Evolutionary conservation across 1,140 invertebrate genomes (phyloP), one percentile per base, ranked within the genome.

Genomic region (Eueides isabella): DNA sequence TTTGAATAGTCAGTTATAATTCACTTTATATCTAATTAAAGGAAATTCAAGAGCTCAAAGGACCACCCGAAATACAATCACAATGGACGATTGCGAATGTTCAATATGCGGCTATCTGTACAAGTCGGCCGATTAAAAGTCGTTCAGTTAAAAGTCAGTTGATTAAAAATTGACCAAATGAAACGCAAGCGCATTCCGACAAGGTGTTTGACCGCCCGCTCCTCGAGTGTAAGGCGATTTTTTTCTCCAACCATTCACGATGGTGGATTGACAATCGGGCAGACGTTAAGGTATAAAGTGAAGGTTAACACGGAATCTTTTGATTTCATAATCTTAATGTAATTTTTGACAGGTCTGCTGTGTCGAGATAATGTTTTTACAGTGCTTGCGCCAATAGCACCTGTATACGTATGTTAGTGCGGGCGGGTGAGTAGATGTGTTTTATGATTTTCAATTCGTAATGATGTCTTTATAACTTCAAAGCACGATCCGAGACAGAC

Each of bases 91-190:
- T 63, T 70, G 68, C 68, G 35, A 70, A 70, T 63, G 35, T 63
- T 63, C 61, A 63, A 70, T 70, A 70, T 12, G 31, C 55, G 29
- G 61, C 61, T 41, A 55, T 70, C 68, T 35, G 61, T 33, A 41
- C 68, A 61, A 63, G 55, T 69, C 48, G 61, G 12, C 26, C 68
- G 68, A 62, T 70, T 70, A 63, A 70, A 70, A 70, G 68, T 65
- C 73, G 75, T 30, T 62, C 75, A 70, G 65, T 75, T 69, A 75
- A 67, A 79, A 74, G 67, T 74, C 70, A 71, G 67, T 66, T 71
- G 79, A 82, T 82, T 76, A 77, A 80, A 82, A 80, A 80, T 78
- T 78, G 75, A 72, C 63, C 77, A 77, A 76, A 66, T 61, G 64
- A 67, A 67, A 74, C 76, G 68, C 78, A 68, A 66, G 62, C 78